phyloP scores from a whole-genome alignment of 1,140 invertebrate genomes.

The Drosophila jambulina region DNA sequence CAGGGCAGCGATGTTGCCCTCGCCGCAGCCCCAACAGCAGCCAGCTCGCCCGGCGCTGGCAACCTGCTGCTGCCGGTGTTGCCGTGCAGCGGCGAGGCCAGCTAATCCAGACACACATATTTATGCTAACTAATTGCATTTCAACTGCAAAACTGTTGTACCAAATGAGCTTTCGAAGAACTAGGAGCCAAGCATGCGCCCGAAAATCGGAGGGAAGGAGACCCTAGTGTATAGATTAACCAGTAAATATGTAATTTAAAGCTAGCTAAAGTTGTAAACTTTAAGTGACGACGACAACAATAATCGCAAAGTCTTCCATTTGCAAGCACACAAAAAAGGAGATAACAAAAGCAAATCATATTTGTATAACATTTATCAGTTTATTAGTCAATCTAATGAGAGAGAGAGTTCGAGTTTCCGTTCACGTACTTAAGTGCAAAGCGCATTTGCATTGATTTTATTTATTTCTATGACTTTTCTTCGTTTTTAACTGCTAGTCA shows the following conservation, averaged over 20 bases:
- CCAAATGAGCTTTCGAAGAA: constrained; percentile 73
- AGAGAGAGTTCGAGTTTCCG: constrained; percentile 48
- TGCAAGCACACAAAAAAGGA: constrained; percentile 35
- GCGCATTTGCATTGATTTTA: constrained; percentile 67
- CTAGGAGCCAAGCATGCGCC: constrained; percentile 26
- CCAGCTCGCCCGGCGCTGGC: constrained; percentile 46
- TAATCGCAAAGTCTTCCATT: constrained; percentile 81
- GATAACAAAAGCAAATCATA: constrained; percentile 36
- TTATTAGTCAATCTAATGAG: constrained; percentile 67
- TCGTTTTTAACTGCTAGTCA: constrained; percentile 80
- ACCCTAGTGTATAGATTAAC: constrained; percentile 38
- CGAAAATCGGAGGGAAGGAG: not conserved
- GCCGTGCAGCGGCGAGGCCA: constrained; percentile 63
- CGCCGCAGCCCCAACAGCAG: constrained; percentile 15
- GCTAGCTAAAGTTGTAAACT: constrained; percentile 71
- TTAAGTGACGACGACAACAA: constrained; percentile 65
- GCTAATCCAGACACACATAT: constrained; percentile 35
- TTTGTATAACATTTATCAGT: constrained; percentile 55
- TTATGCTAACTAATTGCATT: constrained; percentile 72
- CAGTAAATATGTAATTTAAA: constrained; percentile 53
- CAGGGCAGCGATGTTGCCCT: constrained; percentile 57
- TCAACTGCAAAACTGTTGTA: constrained; percentile 76
- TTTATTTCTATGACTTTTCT: constrained; percentile 63
- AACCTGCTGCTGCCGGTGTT: constrained; percentile 70
- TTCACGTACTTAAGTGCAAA: constrained; percentile 72